Conservation (phyloP, 1,140 invertebrate genomes). For the Hylyphantes graminicola region DNA sequence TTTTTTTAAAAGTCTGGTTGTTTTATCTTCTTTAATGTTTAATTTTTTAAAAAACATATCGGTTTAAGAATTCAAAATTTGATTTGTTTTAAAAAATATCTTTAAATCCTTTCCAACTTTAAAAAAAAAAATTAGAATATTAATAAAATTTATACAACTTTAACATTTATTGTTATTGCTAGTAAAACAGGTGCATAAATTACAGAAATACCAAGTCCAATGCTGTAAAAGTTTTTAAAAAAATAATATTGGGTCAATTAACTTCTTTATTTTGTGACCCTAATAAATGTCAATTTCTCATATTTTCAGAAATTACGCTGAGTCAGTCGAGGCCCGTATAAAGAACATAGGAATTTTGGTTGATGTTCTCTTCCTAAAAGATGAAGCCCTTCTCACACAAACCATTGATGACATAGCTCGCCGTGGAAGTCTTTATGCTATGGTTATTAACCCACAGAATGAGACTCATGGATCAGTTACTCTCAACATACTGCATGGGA, state of each 20-base stretch:
- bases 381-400: constrained; percentile 83
- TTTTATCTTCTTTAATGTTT: too few relatives aligned
- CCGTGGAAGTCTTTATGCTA: constrained; percentile 86
- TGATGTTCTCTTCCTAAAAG: constrained; percentile 89
- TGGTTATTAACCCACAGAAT: constrained; percentile 86
- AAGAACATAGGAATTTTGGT: constrained; percentile 81
- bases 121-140: too few relatives aligned
- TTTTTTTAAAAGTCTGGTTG: too few relatives aligned
- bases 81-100: too few relatives aligned
- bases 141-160: too few relatives aligned
- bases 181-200: too few relatives aligned
- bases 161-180: too few relatives aligned
- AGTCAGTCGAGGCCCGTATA: constrained; percentile 85
- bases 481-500: constrained; percentile 89
- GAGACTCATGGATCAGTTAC: constrained; percentile 87
- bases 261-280: background rate
- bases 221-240: background rate
- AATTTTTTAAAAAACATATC: too few relatives aligned
- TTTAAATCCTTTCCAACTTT: too few relatives aligned
- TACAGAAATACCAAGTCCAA: too few relatives aligned
- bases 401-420: constrained; percentile 89
- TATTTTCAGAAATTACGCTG: constrained; percentile 82
- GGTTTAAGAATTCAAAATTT: too few relatives aligned
- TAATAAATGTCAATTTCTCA: background rate
- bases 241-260: too few relatives aligned